Evolutionary conservation across 2,113 vertebrate genomes (phyloP).

Genomic region (Neolamprologus hecqui): DNA sequence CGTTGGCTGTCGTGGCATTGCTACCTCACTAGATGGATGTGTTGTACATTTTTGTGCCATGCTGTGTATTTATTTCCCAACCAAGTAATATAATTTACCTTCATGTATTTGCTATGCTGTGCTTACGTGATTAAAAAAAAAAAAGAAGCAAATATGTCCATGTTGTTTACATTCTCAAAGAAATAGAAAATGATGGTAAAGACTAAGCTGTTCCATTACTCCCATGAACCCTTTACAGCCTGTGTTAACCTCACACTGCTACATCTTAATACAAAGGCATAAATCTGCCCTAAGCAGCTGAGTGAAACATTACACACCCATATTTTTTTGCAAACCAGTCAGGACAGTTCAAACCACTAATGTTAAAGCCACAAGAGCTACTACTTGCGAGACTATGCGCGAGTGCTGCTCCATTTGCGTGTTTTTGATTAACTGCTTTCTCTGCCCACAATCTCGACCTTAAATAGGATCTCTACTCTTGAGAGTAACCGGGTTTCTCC

Average conservation of each 20-base stretch:
- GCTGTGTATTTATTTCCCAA: not conserved
- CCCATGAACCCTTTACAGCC: not conserved
- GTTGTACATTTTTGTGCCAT: not conserved
- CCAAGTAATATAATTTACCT: conserved; percentile 5
- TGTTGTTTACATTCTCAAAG: not conserved
- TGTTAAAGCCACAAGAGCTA: not conserved
- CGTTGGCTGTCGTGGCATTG: not conserved
- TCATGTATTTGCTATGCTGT: not conserved
- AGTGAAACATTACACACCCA: conserved; percentile 13
- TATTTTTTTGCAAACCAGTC: conserved; percentile 16
- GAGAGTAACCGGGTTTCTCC: not conserved
- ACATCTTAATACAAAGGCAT: conserved; percentile 14
- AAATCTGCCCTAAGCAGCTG: conserved; percentile 8
- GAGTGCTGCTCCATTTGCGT: not conserved
- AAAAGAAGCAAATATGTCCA: not conserved
- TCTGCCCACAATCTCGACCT: not conserved
- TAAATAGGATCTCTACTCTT: not conserved
- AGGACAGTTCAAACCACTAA: conserved; percentile 14
- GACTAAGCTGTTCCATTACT: not conserved
- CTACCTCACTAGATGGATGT: not conserved
- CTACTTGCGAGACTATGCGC: not conserved
- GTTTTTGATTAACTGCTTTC: not conserved
- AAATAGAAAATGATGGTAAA: not conserved
- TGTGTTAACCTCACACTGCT: not conserved
- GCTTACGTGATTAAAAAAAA: not conserved